Evolutionary conservation across 23 tunicate genomes (phyloP), one percentile per base, ranked within the genome.

Genomic region (Halocynthia roretzi): DNA sequence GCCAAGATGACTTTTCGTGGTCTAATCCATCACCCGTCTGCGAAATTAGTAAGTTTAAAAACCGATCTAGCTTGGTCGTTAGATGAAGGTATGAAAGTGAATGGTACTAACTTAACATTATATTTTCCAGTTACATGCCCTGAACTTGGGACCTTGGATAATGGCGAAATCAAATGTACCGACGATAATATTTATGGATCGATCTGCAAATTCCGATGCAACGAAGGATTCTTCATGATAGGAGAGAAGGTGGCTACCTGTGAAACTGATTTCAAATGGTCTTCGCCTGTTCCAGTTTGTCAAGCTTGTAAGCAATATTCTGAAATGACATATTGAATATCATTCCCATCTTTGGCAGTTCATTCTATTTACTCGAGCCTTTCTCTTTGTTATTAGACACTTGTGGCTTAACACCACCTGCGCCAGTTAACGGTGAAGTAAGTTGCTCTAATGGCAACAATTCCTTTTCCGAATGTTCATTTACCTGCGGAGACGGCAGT

Each of bases 381-480:
- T 68, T 68, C 21, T n/a, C 4, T 60, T 60, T 60, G 64, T 40
- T 54, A 11, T 12, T 62, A 87, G 94, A 58, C 31, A 68, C 96
- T 7, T 89, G 96, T 69, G 62, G 62, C 7, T 76, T 80, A 7
- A 72, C 23, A 50, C 81, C 49, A 51, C 14, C 72, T n/a, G 21
- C 18, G 6, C 87, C 88, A 8, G 21, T 9, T 2, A 76, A 74
- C 31, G 87, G 87, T 0, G 14, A 58, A 12, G 84, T 84, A 21
- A 71, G 62, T n/a, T 89, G 96, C 66, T 67, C 70, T 15, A 63
- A 76, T 11, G 88, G 71, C 6, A 80, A 80, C 80, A 40, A 51
- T 7, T 80, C 96, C 9, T 83, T 89, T 64, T 89, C 96, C 19
- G 62, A 76, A 44, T 89, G 96, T 55, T 8, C 50, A 14, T 89